Conservation (phyloP, 1,140 invertebrate species). For the Acromyrmex echinatior region DNA sequence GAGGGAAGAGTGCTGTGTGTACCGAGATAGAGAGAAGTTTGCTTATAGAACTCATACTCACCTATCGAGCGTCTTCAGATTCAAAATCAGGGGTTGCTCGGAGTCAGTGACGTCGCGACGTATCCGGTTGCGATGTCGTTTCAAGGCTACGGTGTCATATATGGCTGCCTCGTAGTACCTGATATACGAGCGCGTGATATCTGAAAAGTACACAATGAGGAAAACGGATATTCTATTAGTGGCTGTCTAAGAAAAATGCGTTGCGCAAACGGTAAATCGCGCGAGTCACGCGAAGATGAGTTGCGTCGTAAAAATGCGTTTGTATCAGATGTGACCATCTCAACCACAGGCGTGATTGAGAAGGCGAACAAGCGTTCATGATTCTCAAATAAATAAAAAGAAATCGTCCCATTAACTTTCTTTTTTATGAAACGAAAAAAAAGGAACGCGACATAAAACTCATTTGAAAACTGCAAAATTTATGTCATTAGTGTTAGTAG, state of each 20-base stretch:
- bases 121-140: conserved; percentile 72
- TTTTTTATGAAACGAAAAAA: neutral
- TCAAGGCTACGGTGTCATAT: conserved; percentile 73
- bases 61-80: conserved; percentile 70
- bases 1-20: conserved; percentile 1
- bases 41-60: conserved; percentile 45
- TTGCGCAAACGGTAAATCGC: conserved; percentile 24
- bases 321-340: neutral
- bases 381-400: neutral
- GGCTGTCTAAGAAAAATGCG: conserved; percentile 16
- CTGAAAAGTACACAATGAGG: conserved; percentile 60
- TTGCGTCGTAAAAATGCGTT: conserved; percentile 15
- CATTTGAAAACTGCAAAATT: neutral
- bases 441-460: neutral
- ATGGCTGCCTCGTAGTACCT: conserved; percentile 70
- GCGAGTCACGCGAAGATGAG: conserved; percentile 25
- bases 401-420: conserved; percentile 3
- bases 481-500: neutral
- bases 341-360: conserved; percentile 1
- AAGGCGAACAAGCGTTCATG: neutral
- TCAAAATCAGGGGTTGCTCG: conserved; percentile 69
- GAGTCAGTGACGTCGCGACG: conserved; percentile 64
- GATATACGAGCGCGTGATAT: conserved; percentile 74
- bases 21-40: conserved; percentile 18
- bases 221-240: conserved; percentile 46